These are phyloP conservation scores for Archips crataeganus DNA, from an alignment of 2,888 invertebrate species.

Conservation along the genomic window DNA sequence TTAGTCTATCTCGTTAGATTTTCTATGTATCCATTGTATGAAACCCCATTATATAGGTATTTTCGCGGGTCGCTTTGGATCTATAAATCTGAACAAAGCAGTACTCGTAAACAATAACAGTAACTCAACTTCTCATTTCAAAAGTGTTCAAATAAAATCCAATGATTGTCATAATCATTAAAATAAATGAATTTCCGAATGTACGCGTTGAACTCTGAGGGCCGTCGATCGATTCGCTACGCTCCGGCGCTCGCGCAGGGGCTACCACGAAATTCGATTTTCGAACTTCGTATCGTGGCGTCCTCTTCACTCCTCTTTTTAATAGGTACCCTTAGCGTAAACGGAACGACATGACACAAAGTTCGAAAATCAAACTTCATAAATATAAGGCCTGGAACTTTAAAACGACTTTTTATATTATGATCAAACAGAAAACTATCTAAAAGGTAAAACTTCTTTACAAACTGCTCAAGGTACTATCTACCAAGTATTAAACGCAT, in stretches of 20 bases:
- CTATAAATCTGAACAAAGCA: background rate
- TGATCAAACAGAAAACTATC: constrained; percentile 42
- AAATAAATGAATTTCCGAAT: constrained; percentile 42
- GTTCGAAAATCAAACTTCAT: too few species aligned
- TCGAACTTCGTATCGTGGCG: too few species aligned
- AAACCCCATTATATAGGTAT: background rate
- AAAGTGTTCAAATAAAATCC: constrained; percentile 29
- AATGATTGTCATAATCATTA: constrained; percentile 45
- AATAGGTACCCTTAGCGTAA: too few species aligned
- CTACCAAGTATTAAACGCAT: too few species aligned
- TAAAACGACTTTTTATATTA: constrained; percentile 61
- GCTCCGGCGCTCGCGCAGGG: constrained; percentile 55
- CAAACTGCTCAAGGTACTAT: too few species aligned
- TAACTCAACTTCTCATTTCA: constrained; percentile 23
- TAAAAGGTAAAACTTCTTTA: background rate
- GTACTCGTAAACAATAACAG: constrained; percentile 16
- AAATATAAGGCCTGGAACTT: constrained; percentile 47
- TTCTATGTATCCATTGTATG: background rate
- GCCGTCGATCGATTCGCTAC: constrained; percentile 79
- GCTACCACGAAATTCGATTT: too few species aligned
- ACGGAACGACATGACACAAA: too few species aligned
- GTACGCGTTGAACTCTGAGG: constrained; percentile 77
- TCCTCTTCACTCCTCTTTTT: too few species aligned
- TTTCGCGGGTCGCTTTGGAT: background rate
- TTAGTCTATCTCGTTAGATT: background rate